Conservation (phyloP, 2,113 vertebrate species). For the Brachionichthys hirsutus region DNA sequence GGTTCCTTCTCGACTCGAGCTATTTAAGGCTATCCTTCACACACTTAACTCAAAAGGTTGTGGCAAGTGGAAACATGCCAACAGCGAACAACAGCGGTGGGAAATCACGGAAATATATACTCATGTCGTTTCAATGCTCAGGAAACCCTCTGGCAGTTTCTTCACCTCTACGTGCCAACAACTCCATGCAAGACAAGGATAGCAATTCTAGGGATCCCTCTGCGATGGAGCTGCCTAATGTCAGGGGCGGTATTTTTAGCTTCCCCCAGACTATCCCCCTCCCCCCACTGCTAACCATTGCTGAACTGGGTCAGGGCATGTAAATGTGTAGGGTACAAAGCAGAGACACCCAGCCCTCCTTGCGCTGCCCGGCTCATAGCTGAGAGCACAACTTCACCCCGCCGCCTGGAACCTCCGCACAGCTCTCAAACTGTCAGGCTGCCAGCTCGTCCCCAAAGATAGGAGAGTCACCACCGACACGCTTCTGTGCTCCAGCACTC, state of each 20-base stretch:
- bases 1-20: constrained; percentile 9
- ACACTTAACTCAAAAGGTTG: constrained; percentile 22
- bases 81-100: constrained; percentile 16
- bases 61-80: constrained; percentile 4
- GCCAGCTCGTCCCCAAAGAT: constrained; percentile 54
- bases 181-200: constrained; percentile 66
- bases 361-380: constrained; percentile 42
- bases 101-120: constrained; percentile 31
- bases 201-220: constrained; percentile 82
- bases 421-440: constrained; percentile 46
- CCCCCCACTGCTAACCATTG: constrained; percentile 61
- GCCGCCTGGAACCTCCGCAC: constrained; percentile 44
- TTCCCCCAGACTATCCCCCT: constrained; percentile 66
- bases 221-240: constrained; percentile 69
- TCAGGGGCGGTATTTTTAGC: constrained; percentile 79
- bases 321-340: constrained; percentile 77
- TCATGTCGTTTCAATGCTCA: constrained; percentile 50
- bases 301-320: constrained; percentile 77
- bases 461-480: constrained; percentile 47
- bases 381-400: constrained; percentile 61
- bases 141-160: constrained; percentile 76
- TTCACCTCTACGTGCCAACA: constrained; percentile 66
- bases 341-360: constrained; percentile 66
- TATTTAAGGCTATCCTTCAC: constrained; percentile 28
- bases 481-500: constrained; percentile 19